These are phyloP conservation scores for Spinibarbus caldwelli DNA, from an alignment of 2,797 vertebrate genomes.

Conservation along the genomic window DNA sequence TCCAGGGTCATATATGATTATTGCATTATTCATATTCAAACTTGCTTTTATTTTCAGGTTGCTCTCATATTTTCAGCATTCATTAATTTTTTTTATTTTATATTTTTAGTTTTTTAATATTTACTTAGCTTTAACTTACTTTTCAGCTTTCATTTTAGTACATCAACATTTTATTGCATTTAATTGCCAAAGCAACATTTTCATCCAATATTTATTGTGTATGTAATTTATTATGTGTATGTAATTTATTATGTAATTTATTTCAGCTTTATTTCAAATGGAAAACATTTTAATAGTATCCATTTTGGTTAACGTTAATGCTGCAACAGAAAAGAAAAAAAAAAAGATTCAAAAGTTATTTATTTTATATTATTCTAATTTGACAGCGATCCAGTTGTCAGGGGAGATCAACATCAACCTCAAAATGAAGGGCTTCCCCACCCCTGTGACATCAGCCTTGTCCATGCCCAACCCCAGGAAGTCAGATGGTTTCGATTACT, in stretches of 20 bases:
- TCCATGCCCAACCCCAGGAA: conserved; percentile 78
- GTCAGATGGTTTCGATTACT: conserved; percentile 80
- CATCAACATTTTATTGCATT: neutral
- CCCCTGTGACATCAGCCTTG: conserved; percentile 78
- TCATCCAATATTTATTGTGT: neutral
- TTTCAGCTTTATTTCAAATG: neutral
- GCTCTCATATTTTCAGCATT: neutral
- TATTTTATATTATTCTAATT: neutral
- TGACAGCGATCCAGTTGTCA: conserved; percentile 65
- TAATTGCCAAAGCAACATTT: neutral
- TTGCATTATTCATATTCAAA: neutral
- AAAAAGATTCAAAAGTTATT: neutral
- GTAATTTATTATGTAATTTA: no score
- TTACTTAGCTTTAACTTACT: neutral
- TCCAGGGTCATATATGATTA: neutral
- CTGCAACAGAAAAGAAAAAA: neutral
- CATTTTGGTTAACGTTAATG: neutral
- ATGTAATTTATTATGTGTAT: no score
- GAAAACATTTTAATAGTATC: no score
- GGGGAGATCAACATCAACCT: conserved; percentile 77
- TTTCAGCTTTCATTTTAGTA: neutral
- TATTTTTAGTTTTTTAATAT: neutral
- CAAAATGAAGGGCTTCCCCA: conserved; percentile 71
- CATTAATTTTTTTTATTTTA: neutral
- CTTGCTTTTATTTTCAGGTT: neutral